Evolutionary conservation across 2,113 vertebrate species (phyloP).

Genomic region (Echinops telfairi): DNA sequence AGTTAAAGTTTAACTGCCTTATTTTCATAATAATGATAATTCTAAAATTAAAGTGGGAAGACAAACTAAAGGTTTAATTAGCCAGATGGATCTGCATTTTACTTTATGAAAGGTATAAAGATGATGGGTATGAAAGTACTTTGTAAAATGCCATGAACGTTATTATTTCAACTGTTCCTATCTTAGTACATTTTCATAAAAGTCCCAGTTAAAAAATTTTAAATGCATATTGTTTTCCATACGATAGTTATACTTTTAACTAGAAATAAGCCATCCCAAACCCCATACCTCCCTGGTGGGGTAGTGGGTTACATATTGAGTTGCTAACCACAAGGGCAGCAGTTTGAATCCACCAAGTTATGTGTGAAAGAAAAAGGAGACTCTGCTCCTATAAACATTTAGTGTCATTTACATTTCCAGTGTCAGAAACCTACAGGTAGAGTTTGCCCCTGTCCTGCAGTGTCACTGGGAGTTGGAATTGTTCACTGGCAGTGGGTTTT

Average conservation of each 20-base stretch:
- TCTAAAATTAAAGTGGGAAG: constrained; percentile 54
- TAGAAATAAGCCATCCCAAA: constrained; percentile 25
- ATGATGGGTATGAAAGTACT: constrained; percentile 31
- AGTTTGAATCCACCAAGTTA: no score
- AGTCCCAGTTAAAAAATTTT: constrained; percentile 57
- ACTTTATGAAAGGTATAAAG: constrained; percentile 47
- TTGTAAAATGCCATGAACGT: constrained; percentile 52
- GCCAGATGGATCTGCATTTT: constrained; percentile 47
- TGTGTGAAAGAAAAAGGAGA: no score
- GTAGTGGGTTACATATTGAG: no score
- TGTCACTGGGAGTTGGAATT: no score
- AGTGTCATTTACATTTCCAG: no score
- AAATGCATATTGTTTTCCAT: constrained; percentile 33
- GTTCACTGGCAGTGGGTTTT: no score
- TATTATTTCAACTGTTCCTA: constrained; percentile 61
- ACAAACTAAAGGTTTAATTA: constrained; percentile 60
- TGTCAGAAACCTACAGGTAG: no score
- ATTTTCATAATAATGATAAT: constrained; percentile 42
- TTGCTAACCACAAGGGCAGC: no score
- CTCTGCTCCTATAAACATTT: no score
- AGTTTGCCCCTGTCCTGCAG: no score
- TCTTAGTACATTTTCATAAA: constrained; percentile 45
- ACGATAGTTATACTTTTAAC: constrained; percentile 59
- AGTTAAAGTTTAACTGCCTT: neutral
- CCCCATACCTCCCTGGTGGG: no score